Evolutionary conservation across 2,797 vertebrate genomes (phyloP).

Genomic region (Lepus townsendii): DNA sequence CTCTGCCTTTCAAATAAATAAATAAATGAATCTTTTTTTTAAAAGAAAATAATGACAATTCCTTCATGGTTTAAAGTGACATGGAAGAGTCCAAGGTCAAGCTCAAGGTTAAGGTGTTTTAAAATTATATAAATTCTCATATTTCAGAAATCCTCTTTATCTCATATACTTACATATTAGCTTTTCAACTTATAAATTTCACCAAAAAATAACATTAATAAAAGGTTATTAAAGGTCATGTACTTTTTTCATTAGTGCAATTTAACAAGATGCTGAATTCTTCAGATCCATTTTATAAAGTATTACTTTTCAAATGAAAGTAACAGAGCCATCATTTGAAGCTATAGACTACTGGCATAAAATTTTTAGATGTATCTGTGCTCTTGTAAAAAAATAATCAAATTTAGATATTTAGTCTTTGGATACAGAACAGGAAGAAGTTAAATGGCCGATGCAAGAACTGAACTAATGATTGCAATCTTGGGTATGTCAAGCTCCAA

Average conservation of each 20-base stretch:
- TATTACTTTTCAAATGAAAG: neutral
- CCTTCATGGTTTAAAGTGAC: neutral
- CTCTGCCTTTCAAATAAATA: too few species aligned
- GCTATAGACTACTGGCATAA: neutral
- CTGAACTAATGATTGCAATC: neutral
- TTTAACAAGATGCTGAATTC: neutral
- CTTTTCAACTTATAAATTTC: neutral
- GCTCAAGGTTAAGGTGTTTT: neutral
- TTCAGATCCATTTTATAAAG: neutral
- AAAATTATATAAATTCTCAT: neutral
- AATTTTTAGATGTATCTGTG: neutral
- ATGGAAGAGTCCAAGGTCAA: neutral
- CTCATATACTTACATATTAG: neutral
- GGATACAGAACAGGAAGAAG: neutral
- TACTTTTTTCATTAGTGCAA: neutral
- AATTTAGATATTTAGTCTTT: neutral
- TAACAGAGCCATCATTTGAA: neutral
- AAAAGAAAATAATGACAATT: neutral
- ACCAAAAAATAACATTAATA: constrained; percentile 12
- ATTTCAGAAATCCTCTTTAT: neutral
- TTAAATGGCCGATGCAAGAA: neutral
- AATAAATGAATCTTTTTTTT: too few species aligned
- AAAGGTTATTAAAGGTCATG: neutral
- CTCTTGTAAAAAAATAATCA: neutral
- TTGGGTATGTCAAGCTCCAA: neutral